Conservation (phyloP, 2,113 vertebrate genomes). For the Microtus oregoni region DNA sequence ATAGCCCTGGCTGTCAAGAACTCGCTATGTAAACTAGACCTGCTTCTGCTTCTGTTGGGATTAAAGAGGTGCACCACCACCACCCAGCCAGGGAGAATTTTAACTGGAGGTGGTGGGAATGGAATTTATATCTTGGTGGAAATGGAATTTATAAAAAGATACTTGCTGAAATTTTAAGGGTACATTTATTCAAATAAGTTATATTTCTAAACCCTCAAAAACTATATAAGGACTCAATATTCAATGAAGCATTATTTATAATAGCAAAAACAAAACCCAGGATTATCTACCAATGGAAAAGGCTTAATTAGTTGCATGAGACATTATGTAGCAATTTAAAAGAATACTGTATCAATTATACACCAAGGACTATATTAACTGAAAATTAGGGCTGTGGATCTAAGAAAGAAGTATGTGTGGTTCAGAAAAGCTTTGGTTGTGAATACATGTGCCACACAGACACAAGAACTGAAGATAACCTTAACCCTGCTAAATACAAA, state of each 20-base stretch:
- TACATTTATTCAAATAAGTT: conserved; percentile 2
- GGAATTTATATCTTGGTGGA: background rate
- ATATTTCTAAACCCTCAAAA: conserved; percentile 30
- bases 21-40: background rate
- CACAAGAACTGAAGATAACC: background rate
- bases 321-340: background rate
- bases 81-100: background rate
- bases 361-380: background rate
- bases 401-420: background rate
- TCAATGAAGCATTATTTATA: background rate
- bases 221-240: background rate
- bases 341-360: conserved; percentile 7
- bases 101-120: background rate
- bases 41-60: background rate
- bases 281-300: background rate
- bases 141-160: conserved; percentile 10
- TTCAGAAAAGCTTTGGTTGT: background rate
- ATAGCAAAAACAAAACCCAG: background rate
- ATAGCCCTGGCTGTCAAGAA: background rate
- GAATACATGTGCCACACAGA: background rate
- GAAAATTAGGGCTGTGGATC: background rate
- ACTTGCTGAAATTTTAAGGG: background rate
- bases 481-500: background rate
- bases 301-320: background rate
- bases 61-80: background rate